Evolutionary conservation across 2,113 vertebrate species (phyloP).

Genomic region (Tychaedon coryphoeus): DNA sequence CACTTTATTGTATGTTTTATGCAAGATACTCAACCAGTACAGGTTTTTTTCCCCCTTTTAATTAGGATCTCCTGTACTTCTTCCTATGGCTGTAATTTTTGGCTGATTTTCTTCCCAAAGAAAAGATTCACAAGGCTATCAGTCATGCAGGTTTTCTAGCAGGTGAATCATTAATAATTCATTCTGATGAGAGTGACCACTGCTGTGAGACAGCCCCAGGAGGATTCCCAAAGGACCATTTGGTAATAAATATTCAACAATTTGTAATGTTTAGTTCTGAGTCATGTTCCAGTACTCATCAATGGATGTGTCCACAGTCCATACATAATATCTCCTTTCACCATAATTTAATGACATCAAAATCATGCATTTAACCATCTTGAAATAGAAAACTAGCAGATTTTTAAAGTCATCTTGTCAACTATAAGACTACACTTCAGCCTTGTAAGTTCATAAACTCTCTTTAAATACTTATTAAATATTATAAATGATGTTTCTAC

Average conservation of each 20-base stretch:
- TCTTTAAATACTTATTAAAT: conserved; percentile 9
- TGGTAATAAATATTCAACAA: conserved; percentile 60
- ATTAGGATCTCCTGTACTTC: not conserved
- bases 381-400: conserved; percentile 48
- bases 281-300: not conserved
- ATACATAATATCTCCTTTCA: conserved; percentile 3
- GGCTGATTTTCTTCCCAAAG: not conserved
- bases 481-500: conserved; percentile 1
- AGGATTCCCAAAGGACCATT: conserved; percentile 31
- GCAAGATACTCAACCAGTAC: not conserved
- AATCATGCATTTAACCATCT: conserved; percentile 8
- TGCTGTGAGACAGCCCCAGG: not conserved
- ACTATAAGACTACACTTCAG: not conserved
- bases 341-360: conserved; percentile 26
- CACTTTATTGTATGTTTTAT: not conserved
- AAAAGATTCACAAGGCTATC: not conserved
- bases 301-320: not conserved
- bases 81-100: not conserved
- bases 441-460: not conserved
- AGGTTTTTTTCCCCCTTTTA: not conserved
- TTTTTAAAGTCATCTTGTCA: conserved; percentile 55
- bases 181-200: not conserved
- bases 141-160: not conserved
- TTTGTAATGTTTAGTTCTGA: conserved; percentile 37
- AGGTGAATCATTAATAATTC: conserved; percentile 36